Evolutionary conservation across 2,113 vertebrate genomes (phyloP).

Genomic region (Pteropus alecto): DNA sequence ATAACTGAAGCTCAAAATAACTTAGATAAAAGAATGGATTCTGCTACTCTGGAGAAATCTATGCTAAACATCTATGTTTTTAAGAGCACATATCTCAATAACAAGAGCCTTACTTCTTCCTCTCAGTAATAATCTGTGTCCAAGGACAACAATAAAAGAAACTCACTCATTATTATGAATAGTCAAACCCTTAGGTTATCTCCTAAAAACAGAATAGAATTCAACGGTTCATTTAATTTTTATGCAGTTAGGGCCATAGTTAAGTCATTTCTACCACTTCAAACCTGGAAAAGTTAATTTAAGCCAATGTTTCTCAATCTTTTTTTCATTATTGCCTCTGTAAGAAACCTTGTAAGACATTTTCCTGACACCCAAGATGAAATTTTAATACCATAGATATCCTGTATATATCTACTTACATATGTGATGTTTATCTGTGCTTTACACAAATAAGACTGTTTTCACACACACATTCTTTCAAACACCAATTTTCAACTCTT

Average conservation of each 20-base stretch:
- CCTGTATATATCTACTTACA: neutral
- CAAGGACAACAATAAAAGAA: constrained; percentile 23
- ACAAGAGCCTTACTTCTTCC: neutral
- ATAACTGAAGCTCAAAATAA: neutral
- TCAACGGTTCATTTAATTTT: neutral
- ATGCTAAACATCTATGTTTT: neutral
- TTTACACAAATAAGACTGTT: neutral
- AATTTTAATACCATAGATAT: neutral
- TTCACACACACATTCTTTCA: neutral
- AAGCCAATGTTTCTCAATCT: neutral
- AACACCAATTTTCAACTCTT: neutral
- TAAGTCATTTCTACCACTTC: neutral
- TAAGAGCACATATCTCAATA: neutral
- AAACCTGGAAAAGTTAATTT: neutral
- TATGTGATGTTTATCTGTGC: neutral
- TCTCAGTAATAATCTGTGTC: neutral
- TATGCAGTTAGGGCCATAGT: neutral
- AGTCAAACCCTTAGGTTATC: neutral
- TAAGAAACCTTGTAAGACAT: neutral
- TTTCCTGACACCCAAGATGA: neutral
- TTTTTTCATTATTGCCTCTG: neutral
- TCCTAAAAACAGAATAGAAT: neutral
- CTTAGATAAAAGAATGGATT: neutral
- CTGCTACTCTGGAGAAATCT: neutral
- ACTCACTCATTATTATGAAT: neutral